These are phyloP conservation scores for Calameuta idolon DNA, from an alignment of 2,888 invertebrate genomes.

Conservation along the genomic window DNA sequence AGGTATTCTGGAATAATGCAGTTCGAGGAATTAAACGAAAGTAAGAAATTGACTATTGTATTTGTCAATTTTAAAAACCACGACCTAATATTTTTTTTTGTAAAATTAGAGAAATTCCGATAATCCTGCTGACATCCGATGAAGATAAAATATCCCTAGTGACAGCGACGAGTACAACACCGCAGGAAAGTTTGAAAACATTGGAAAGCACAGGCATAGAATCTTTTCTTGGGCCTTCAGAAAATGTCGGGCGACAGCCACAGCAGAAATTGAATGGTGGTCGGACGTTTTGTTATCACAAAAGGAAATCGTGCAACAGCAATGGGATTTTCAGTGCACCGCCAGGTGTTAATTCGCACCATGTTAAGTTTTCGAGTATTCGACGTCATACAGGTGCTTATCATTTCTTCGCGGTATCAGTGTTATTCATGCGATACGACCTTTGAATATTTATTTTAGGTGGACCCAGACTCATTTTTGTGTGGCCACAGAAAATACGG, in stretches of 20 bases:
- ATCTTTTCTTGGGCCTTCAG: neutral
- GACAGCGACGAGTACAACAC: constrained; percentile 35
- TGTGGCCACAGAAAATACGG: constrained; percentile 56
- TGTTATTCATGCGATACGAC: neutral
- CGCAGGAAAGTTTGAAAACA: constrained; percentile 30
- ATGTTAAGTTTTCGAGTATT: constrained; percentile 45
- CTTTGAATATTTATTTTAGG: constrained; percentile 34
- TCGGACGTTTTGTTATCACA: constrained; percentile 18
- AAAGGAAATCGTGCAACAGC: constrained; percentile 15
- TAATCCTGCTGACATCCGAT: constrained; percentile 20
- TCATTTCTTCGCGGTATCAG: neutral
- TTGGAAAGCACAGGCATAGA: neutral
- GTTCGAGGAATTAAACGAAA: constrained; percentile 23
- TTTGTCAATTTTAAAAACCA: neutral
- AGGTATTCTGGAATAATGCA: constrained; percentile 27
- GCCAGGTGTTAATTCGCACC: constrained; percentile 50
- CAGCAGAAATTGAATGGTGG: constrained; percentile 15
- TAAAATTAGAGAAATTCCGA: neutral
- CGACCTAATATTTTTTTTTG: neutral
- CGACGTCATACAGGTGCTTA: constrained; percentile 43
- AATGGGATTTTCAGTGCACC: constrained; percentile 44
- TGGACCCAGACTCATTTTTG: constrained; percentile 53
- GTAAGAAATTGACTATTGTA: constrained; percentile 24
- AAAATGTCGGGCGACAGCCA: constrained; percentile 5
- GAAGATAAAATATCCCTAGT: constrained; percentile 40